Base-by-base conservation (phyloP, 1,140 invertebrate genomes). In the Reticulitermes speratus region DNA sequence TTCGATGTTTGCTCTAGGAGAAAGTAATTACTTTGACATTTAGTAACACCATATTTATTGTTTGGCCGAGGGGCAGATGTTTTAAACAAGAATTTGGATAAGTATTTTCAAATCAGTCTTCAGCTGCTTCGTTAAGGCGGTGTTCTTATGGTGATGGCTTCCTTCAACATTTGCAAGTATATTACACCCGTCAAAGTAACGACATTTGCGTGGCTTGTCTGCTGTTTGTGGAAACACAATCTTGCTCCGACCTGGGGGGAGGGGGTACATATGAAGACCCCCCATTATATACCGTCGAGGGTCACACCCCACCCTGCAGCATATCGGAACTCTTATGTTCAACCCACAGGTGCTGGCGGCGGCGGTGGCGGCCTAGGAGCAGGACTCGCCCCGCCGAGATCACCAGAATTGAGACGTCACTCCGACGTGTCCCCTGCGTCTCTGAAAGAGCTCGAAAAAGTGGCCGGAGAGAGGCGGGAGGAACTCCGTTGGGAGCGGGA, bases 391-490 rank as follows among this genome's bases (percentile, higher is more conserved):
- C 96, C 96, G 23, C 96, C 96, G 0, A 91, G 96, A 45, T 96
- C 95, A 87, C 95, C 96, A 0, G 96, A 97, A 88, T 90, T 96
- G 2, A 91, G 96, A 2, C 91, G 96, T 65, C 96, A 97, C 89
- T 96, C 96, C 2, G 96, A 97, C 87, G 96, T 97, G 1, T 97
- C 96, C 30, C 96, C 96, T 0, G 96, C 96, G 0, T 96, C 95
- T 65, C 91, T 97, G 9, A 97, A 96, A 89, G 96, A 97, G 90
- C 91, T 97, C 3, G 96, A 97, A 91, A 96, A 96, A 93, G 96
- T 96, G 92, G 91, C 92, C 91, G 92, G 92, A 82, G 92, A 93
- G 87, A 91, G 91, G 32, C 91, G 91, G 65, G 89, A 91, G 88
- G 90, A 92, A 85, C 89, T 92, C 88, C 91, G 90, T 87, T 91